Evolutionary conservation across 2,797 vertebrate species (phyloP).

Genomic region (Crocidura indochinensis): DNA sequence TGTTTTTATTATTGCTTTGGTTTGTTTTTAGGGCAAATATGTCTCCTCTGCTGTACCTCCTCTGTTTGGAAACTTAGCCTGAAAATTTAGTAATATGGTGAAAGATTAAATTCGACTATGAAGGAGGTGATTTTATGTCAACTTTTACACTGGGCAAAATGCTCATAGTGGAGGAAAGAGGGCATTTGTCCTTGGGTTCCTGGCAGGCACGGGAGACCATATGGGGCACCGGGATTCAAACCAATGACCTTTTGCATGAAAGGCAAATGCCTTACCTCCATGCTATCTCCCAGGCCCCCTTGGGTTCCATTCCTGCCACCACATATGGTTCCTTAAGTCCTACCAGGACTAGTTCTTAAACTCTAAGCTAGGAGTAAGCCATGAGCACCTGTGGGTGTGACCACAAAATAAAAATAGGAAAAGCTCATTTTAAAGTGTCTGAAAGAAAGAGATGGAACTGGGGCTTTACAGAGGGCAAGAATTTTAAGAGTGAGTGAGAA

Average conservation of each 20-base stretch:
- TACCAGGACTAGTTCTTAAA: too few species aligned
- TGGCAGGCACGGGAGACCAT: too few species aligned
- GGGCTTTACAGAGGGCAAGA: background rate
- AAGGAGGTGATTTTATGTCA: constrained; percentile 20
- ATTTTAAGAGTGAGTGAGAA: background rate
- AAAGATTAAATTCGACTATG: background rate
- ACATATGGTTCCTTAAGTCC: too few species aligned
- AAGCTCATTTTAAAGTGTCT: background rate
- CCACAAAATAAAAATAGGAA: background rate
- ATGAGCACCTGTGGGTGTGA: too few species aligned
- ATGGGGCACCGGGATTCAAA: too few species aligned
- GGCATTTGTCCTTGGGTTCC: too few species aligned
- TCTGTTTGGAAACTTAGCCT: constrained; percentile 50
- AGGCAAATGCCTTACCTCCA: too few species aligned
- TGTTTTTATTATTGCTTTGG: background rate
- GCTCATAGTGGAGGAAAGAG: background rate
- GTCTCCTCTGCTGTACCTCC: background rate
- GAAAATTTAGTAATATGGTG: constrained; percentile 54
- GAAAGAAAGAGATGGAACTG: background rate
- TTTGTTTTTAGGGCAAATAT: background rate
- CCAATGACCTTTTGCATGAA: too few species aligned
- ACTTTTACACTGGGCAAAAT: background rate
- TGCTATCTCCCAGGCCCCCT: too few species aligned
- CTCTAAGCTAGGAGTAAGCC: too few species aligned
- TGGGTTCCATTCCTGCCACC: too few species aligned